These are phyloP conservation scores for Sorex maritimensis DNA, from an alignment of 2,797 vertebrate species.

Conservation along the genomic window DNA sequence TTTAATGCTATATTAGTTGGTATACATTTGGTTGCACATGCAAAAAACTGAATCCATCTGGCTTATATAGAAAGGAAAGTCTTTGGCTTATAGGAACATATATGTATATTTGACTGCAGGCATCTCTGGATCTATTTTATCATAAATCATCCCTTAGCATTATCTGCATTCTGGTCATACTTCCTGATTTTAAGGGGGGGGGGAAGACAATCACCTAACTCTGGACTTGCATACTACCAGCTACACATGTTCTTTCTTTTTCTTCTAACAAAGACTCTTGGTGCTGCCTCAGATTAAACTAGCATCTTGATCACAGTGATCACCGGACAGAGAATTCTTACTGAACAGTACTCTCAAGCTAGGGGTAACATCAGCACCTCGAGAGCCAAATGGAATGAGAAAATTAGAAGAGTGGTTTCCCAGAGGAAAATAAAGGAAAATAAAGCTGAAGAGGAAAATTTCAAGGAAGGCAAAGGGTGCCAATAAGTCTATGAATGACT, in stretches of 20 bases:
- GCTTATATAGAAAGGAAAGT: not conserved
- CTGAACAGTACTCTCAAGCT: not conserved
- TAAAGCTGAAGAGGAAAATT: slow-evolving; percentile 21
- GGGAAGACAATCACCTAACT: not conserved
- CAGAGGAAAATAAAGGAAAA: slow-evolving; percentile 23
- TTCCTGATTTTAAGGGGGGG: not conserved
- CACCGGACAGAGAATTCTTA: not conserved
- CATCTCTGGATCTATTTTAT: not conserved
- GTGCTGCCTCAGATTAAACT: too few species aligned
- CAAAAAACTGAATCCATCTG: not conserved
- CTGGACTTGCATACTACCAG: not conserved
- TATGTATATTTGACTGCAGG: not conserved
- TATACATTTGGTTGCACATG: slow-evolving; percentile 36
- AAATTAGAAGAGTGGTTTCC: not conserved
- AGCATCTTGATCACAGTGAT: not conserved
- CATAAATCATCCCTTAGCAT: not conserved
- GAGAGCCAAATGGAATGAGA: not conserved
- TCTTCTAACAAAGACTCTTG: too few species aligned
- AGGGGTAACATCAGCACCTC: not conserved
- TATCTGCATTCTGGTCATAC: not conserved
- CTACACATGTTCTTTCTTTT: not conserved
- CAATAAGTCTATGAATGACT: slow-evolving; percentile 20
- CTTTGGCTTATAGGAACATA: not conserved
- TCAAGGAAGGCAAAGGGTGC: slow-evolving; percentile 24
- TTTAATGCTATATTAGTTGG: not conserved